These are phyloP conservation scores for Hormaphis cornu DNA, from an alignment of 1,140 invertebrate species.

Conservation along the genomic window DNA sequence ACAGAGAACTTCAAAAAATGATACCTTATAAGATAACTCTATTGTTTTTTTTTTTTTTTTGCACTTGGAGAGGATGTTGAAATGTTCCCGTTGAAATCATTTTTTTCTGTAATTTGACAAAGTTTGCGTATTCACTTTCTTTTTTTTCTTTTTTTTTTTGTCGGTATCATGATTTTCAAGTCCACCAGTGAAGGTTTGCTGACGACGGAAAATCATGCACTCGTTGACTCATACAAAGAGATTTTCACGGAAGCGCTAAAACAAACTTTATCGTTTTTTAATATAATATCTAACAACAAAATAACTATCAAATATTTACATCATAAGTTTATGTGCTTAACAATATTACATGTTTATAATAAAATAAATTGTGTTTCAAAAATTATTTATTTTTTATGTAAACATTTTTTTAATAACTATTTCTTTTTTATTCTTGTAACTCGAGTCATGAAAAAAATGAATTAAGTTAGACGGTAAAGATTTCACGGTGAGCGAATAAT, in stretches of 20 bases:
- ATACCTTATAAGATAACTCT: not conserved
- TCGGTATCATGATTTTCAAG: not conserved
- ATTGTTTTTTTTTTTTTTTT: slow-evolving; percentile 1
- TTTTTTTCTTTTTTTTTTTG: not conserved
- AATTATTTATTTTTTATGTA: too few species aligned
- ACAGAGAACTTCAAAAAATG: not conserved
- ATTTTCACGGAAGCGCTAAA: not conserved
- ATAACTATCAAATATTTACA: too few species aligned
- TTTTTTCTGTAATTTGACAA: slow-evolving; percentile 5
- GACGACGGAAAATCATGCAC: not conserved
- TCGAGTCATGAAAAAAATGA: too few species aligned
- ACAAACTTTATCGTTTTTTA: not conserved
- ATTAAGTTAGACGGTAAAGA: too few species aligned
- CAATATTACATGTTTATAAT: too few species aligned
- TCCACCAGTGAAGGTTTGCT: not conserved
- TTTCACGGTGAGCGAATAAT: too few species aligned
- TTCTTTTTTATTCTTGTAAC: too few species aligned
- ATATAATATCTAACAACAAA: too few species aligned
- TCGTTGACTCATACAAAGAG: not conserved
- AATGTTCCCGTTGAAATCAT: not conserved
- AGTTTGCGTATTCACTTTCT: not conserved
- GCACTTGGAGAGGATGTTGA: not conserved
- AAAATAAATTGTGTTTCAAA: too few species aligned
- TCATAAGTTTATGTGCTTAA: too few species aligned
- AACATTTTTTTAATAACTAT: too few species aligned